Percentiles rank a stretch among this genome's conserved stretches.
phyloP scores from a whole-genome alignment of 2,888 invertebrate genomes.

The Crossocerus cetratus region DNA sequence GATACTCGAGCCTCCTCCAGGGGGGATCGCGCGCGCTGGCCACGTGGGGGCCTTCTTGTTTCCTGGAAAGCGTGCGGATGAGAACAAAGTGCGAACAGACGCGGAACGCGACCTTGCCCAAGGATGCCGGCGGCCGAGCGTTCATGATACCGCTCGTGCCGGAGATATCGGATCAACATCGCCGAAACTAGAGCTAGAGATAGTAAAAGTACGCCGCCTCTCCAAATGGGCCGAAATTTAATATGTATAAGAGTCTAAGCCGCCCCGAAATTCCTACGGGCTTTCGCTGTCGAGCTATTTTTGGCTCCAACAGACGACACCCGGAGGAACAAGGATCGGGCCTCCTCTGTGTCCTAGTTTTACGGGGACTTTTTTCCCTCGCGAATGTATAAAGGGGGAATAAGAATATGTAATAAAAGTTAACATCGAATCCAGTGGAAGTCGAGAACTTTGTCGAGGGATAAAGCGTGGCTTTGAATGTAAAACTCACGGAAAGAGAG shows the following conservation, averaged over 20 bases:
- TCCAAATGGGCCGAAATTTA: background rate
- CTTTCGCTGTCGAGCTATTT: too few relatives aligned
- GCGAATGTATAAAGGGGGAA: too few relatives aligned
- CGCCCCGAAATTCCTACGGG: too few relatives aligned
- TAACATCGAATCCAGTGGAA: too few relatives aligned
- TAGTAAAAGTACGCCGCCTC: background rate
- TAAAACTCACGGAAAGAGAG: background rate
- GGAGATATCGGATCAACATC: background rate
- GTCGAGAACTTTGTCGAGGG: too few relatives aligned
- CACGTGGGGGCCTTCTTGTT: constrained; percentile 36
- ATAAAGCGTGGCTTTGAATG: too few relatives aligned
- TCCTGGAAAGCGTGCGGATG: constrained; percentile 49
- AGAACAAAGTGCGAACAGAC: constrained; percentile 56
- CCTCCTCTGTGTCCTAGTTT: too few relatives aligned
- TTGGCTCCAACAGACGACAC: too few relatives aligned
- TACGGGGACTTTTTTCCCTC: too few relatives aligned
- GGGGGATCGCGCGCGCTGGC: constrained; percentile 42
- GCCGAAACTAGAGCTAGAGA: background rate
- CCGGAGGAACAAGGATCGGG: too few relatives aligned
- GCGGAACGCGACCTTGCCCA: constrained; percentile 20
- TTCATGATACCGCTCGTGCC: constrained; percentile 1
- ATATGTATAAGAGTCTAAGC: background rate
- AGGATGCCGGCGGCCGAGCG: background rate
- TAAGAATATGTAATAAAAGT: too few relatives aligned
- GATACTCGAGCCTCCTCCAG: constrained; percentile 61